phyloP scores from a whole-genome alignment of 2,113 vertebrate species.

The Phyllostomus discolor region DNA sequence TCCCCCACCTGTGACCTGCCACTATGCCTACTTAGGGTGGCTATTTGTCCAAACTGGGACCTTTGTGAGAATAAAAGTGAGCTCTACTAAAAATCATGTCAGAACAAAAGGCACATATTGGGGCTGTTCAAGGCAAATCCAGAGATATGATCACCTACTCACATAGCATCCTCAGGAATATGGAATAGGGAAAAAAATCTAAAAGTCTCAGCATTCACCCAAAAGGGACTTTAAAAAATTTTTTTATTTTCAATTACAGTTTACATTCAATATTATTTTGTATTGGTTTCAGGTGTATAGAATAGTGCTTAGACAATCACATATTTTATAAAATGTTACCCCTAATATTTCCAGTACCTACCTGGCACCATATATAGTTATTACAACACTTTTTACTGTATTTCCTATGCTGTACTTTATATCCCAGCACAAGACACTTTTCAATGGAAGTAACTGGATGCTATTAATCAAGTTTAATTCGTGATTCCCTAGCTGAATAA shows the following conservation, averaged over 20 bases:
- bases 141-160: background rate
- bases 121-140: background rate
- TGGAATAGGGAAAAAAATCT: background rate
- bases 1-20: background rate
- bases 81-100: background rate
- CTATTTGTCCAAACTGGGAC: background rate
- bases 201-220: background rate
- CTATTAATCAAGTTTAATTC: background rate
- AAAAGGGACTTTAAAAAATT: background rate
- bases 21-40: background rate
- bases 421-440: background rate
- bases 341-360: no score
- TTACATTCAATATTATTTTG: background rate
- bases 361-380: no score
- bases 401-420: background rate
- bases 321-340: no score
- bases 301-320: background rate
- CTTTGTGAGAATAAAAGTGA: background rate
- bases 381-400: background rate
- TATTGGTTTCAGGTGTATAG: background rate
- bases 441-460: background rate
- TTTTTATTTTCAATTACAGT: background rate
- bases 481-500: background rate
- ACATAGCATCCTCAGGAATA: background rate
- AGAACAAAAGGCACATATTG: background rate